Percentiles rank a stretch among this genome's conserved stretches.
These are phyloP conservation scores for Daktulosphaira vitifoliae DNA, from an alignment of 1,140 invertebrate species.

Conservation along the genomic window DNA sequence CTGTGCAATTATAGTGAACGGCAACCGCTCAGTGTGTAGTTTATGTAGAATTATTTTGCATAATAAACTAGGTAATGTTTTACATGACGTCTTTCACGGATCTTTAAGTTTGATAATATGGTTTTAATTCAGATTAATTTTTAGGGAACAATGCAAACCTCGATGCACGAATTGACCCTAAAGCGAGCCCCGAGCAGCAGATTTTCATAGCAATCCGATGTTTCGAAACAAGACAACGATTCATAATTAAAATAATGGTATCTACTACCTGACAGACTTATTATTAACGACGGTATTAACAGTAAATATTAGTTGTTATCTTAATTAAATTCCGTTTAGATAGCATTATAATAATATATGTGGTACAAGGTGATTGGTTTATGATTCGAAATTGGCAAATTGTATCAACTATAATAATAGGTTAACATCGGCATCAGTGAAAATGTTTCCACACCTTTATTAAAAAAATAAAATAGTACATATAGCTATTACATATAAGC, in stretches of 20 bases:
- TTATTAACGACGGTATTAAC: not conserved
- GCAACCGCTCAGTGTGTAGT: no score
- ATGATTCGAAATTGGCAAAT: conserved; percentile 24
- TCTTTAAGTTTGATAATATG: conserved; percentile 7
- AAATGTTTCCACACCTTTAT: not conserved
- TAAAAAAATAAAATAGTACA: no score
- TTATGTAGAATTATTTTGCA: no score
- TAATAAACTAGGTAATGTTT: not conserved
- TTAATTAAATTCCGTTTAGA: conserved; percentile 23
- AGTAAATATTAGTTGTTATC: conserved; percentile 4
- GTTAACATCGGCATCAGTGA: not conserved
- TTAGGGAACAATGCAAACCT: not conserved
- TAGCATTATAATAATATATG: conserved; percentile 8
- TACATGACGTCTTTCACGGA: not conserved
- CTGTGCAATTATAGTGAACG: no score
- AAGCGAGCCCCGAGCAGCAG: conserved; percentile 18
- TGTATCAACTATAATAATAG: conserved; percentile 16
- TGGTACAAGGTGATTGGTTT: conserved; percentile 27
- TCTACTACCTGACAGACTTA: no score
- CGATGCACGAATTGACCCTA: conserved; percentile 21
- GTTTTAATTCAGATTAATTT: conserved; percentile 28
- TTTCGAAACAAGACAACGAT: conserved; percentile 5
- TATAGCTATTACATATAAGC: no score
- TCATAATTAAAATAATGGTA: conserved; percentile 25
- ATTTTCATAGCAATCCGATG: conserved; percentile 15